These are phyloP conservation scores for Siniperca chuatsi DNA, from an alignment of 2,113 vertebrate species.

Conservation along the genomic window DNA sequence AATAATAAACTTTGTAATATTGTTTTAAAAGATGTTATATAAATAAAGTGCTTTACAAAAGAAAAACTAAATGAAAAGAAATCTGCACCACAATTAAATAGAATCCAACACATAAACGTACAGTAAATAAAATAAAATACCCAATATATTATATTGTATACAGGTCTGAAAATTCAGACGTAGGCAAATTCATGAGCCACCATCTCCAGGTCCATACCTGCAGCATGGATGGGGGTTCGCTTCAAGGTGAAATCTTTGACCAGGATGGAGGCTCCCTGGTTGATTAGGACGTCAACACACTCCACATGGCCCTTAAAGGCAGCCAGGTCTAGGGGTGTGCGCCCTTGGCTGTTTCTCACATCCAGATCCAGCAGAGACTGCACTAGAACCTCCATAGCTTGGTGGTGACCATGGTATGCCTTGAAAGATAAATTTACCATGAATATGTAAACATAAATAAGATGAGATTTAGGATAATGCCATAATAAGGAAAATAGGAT, in stretches of 20 bases:
- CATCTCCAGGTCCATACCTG: slow-evolving; percentile 83
- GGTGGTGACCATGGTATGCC: slow-evolving; percentile 98
- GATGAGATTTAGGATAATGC: background rate
- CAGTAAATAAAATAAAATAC: background rate
- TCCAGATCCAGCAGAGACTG: slow-evolving; percentile 97
- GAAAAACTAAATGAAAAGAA: background rate
- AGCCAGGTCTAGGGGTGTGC: slow-evolving; percentile 95
- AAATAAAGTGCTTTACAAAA: background rate
- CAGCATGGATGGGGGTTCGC: slow-evolving; percentile 96
- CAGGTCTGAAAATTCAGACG: background rate
- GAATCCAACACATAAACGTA: background rate
- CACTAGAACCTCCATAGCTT: slow-evolving; percentile 96
- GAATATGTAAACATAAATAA: background rate
- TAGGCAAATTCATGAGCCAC: background rate
- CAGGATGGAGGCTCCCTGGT: slow-evolving; percentile 96
- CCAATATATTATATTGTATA: background rate
- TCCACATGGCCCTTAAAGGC: slow-evolving; percentile 97
- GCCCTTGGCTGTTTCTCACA: slow-evolving; percentile 93
- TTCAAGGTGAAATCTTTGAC: slow-evolving; percentile 97
- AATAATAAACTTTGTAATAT: background rate
- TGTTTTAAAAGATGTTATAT: too few species aligned
- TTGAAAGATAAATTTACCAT: slow-evolving; percentile 73
- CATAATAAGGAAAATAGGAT: background rate
- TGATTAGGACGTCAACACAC: slow-evolving; percentile 97
- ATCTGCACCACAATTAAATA: background rate